These are phyloP conservation scores for Spodoptera littoralis DNA, from an alignment of 2,888 invertebrate species.

Conservation along the genomic window DNA sequence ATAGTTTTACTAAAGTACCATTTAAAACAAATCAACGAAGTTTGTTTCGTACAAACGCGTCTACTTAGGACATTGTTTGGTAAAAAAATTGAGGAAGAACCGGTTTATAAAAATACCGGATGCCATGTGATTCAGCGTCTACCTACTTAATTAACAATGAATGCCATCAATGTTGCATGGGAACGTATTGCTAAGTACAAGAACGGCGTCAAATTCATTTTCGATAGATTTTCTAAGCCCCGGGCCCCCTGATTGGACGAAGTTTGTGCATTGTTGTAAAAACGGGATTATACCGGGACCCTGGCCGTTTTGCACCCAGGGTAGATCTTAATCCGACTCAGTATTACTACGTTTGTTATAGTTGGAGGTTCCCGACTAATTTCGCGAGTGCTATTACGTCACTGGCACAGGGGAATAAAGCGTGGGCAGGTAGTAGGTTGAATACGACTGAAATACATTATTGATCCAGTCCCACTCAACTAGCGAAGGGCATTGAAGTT, in stretches of 20 bases:
- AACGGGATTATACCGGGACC: too few species aligned
- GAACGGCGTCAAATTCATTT: too few species aligned
- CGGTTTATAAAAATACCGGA: slow-evolving; percentile 7
- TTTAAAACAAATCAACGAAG: too few species aligned
- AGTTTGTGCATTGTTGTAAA: too few species aligned
- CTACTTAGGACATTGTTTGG: too few species aligned
- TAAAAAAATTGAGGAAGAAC: not conserved
- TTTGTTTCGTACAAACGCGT: too few species aligned
- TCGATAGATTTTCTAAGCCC: too few species aligned
- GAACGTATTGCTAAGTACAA: too few species aligned
- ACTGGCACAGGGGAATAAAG: slow-evolving; percentile 12
- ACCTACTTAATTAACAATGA: not conserved
- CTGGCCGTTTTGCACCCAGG: too few species aligned
- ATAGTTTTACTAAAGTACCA: too few species aligned
- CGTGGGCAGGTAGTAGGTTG: slow-evolving; percentile 8
- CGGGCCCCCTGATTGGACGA: too few species aligned
- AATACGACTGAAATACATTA: slow-evolving; percentile 11
- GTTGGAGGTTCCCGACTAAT: slow-evolving; percentile 13
- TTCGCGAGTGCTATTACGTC: slow-evolving; percentile 27
- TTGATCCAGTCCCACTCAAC: slow-evolving; percentile 5
- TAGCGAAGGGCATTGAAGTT: not conserved
- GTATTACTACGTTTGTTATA: not conserved
- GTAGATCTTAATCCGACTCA: too few species aligned
- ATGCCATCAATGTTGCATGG: not conserved
- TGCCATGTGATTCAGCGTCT: not conserved